Percentiles rank a stretch among this genome's conserved stretches.
These are phyloP conservation scores for Tenthredo mesomela DNA, from an alignment of 2,888 invertebrate species.

Conservation along the genomic window DNA sequence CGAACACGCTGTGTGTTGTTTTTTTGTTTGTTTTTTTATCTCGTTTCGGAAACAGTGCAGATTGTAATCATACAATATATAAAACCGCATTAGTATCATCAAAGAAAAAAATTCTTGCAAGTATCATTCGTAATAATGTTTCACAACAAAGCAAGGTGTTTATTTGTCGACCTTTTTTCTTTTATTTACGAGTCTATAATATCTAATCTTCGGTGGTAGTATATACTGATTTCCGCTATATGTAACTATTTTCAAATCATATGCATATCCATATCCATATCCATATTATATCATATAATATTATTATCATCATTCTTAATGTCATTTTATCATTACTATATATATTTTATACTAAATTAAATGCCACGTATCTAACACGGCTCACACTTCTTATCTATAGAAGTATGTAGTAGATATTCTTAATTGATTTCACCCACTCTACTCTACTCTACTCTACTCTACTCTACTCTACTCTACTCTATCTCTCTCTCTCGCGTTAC, in stretches of 20 bases:
- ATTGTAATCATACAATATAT: conserved; percentile 3
- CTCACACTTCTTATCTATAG: conserved; percentile 24
- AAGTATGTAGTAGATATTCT: background rate
- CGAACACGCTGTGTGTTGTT: background rate
- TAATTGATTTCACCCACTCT: conserved; percentile 7
- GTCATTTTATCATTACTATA: background rate
- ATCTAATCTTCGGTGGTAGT: background rate
- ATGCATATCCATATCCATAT: background rate
- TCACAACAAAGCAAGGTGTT: conserved; percentile 52
- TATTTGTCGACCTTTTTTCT: conserved; percentile 45
- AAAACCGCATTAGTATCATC: conserved; percentile 9
- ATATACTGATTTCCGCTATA: background rate
- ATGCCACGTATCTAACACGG: background rate
- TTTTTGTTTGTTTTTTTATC: background rate
- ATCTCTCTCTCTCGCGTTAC: background rate
- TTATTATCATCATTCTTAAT: background rate
- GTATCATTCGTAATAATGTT: conserved; percentile 50
- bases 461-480: background rate
- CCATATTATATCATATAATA: background rate
- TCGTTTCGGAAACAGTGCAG: background rate
- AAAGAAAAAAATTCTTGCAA: conserved; percentile 33
- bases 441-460: background rate
- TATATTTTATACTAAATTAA: background rate
- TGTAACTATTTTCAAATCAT: background rate
- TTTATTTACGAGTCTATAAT: background rate